A percentile compares a stretch with the other conserved stretches of the same genome.
Conservation (phyloP, 2,888 invertebrate species). For the Acanthosepion esculentum region DNA sequence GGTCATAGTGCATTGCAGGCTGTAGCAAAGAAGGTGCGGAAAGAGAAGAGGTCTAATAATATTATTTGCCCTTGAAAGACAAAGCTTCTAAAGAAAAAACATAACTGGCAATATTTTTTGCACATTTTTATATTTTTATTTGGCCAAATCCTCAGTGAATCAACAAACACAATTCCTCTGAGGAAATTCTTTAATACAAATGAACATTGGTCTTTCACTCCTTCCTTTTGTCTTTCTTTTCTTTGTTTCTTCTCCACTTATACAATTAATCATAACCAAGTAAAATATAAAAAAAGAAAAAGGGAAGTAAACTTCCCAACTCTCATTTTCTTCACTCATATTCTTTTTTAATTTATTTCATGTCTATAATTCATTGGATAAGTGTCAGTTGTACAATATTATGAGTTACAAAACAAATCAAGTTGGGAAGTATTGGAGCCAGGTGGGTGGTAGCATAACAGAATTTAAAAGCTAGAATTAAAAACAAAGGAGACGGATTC, state of each 20-base stretch:
- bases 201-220: background rate
- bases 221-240: background rate
- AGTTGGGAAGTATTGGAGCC: background rate
- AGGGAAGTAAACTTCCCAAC: background rate
- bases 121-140: background rate
- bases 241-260: background rate
- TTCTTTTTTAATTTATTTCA: background rate
- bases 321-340: background rate
- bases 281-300: background rate
- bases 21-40: background rate
- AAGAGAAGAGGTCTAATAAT: background rate
- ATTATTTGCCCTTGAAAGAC: background rate
- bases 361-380: background rate
- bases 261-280: background rate
- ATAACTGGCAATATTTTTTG: background rate
- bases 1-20: background rate
- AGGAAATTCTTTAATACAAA: background rate
- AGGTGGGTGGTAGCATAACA: background rate
- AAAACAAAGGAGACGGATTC: background rate
- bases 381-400: background rate
- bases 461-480: background rate
- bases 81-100: background rate
- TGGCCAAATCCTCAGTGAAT: background rate
- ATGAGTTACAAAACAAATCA: background rate
- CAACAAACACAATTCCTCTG: constrained; percentile 4